Percentiles rank a stretch among this genome's conserved stretches.
Evolutionary conservation across 2,113 vertebrate species (phyloP).

Genomic region (Athene noctua): DNA sequence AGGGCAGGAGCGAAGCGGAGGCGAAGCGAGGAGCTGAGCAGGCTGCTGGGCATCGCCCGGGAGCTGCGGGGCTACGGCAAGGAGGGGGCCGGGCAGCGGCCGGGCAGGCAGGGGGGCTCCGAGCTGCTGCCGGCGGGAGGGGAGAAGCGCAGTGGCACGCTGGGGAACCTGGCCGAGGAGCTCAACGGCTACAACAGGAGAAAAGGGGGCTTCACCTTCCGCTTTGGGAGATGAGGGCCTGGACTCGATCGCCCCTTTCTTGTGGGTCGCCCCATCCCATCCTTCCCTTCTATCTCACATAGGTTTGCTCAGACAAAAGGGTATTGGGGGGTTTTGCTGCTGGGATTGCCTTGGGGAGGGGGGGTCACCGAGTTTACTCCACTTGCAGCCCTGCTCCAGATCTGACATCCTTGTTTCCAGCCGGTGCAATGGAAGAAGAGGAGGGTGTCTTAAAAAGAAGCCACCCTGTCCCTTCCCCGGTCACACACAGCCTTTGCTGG

Average conservation of each 20-base stretch:
- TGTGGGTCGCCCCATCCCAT: accelerated
- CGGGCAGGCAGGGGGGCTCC: neutral
- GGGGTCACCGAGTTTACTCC: accelerated
- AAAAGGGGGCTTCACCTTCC: slow-evolving; percentile 75
- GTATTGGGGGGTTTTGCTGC: neutral
- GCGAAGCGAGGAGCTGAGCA: neutral
- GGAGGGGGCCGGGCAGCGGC: neutral
- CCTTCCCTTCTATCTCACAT: neutral
- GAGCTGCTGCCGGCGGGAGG: neutral
- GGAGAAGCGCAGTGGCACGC: neutral
- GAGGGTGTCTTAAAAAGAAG: neutral
- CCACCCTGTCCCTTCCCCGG: neutral
- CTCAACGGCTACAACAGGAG: slow-evolving; percentile 64
- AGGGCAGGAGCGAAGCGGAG: neutral
- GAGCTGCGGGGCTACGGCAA: neutral
- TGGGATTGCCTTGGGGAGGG: neutral
- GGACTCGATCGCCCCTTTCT: neutral
- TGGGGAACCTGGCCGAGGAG: slow-evolving; percentile 66
- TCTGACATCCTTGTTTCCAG: neutral
- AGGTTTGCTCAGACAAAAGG: neutral
- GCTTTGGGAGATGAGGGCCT: slow-evolving; percentile 67
- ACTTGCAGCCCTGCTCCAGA: neutral
- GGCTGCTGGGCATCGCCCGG: slow-evolving; percentile 27
- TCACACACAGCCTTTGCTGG: neutral
- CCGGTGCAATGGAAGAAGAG: neutral